Conservation (phyloP, 2,888 invertebrate genomes). For the Stegophylla sp. region DNA sequence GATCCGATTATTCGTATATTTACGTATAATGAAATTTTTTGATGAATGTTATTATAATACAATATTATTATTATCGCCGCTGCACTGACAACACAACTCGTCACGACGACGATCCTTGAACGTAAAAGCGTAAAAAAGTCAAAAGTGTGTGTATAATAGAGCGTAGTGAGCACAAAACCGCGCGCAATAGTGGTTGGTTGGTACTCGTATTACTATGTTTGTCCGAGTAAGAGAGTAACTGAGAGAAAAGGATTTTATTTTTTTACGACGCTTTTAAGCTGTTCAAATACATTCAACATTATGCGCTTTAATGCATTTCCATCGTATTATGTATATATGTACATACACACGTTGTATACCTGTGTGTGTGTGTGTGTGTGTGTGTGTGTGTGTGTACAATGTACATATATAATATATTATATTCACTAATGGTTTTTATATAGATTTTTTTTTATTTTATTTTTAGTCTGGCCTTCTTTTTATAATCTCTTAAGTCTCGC, state of each 20-base stretch:
- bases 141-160: not conserved
- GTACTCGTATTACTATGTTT: too few relatives aligned
- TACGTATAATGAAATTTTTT: not conserved
- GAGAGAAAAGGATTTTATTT: slow-evolving; percentile 31
- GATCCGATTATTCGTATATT: not conserved
- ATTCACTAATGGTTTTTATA: slow-evolving; percentile 59
- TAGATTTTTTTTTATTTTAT: slow-evolving; percentile 40
- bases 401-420: too few relatives aligned
- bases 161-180: not conserved
- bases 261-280: slow-evolving; percentile 41
- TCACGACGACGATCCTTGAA: slow-evolving; percentile 3
- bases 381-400: not conserved
- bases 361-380: not conserved
- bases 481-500: slow-evolving; percentile 25
- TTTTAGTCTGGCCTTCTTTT: slow-evolving; percentile 42
- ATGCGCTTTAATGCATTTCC: slow-evolving; percentile 42
- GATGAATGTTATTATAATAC: not conserved
- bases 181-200: not conserved
- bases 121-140: not conserved
- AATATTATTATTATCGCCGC: not conserved
- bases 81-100: slow-evolving; percentile 23
- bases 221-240: not conserved
- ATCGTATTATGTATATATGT: slow-evolving; percentile 33
- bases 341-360: not conserved
- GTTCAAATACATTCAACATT: slow-evolving; percentile 43